Evolutionary conservation across 2,888 invertebrate species (phyloP).

Genomic region (Saturnia japonica): DNA sequence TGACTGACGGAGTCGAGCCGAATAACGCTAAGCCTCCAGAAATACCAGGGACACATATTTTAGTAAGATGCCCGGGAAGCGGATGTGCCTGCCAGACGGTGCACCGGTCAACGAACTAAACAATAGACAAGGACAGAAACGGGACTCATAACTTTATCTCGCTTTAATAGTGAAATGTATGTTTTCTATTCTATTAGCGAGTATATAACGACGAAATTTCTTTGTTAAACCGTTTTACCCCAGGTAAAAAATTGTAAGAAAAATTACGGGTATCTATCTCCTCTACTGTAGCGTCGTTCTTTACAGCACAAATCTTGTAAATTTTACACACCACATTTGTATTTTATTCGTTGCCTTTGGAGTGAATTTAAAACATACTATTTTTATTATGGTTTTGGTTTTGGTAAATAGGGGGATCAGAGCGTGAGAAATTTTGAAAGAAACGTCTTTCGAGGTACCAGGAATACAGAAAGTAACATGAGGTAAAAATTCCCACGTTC

Average conservation of each 20-base stretch:
- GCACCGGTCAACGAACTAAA: conserved; percentile 60
- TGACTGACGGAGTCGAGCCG: background rate
- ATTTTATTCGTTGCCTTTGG: conserved; percentile 20
- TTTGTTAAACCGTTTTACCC: conserved; percentile 35
- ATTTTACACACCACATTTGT: conserved; percentile 29
- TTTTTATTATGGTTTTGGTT: conserved; percentile 44
- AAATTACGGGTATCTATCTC: too few relatives aligned
- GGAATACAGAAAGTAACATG: conserved; percentile 54
- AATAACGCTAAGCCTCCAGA: conserved; percentile 57
- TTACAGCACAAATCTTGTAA: conserved; percentile 27
- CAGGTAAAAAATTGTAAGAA: conserved; percentile 53
- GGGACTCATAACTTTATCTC: conserved; percentile 58
- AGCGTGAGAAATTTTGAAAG: conserved; percentile 82
- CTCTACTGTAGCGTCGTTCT: conserved; percentile 47
- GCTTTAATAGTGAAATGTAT: conserved; percentile 26
- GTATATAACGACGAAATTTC: conserved; percentile 29
- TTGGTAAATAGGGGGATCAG: conserved; percentile 61
- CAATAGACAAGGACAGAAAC: conserved; percentile 61
- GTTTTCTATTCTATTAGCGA: conserved; percentile 27
- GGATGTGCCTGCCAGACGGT: conserved; percentile 50
- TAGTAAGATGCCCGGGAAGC: conserved; percentile 44
- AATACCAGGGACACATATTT: conserved; percentile 62
- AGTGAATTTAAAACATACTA: conserved; percentile 32
- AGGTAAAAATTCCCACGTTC: conserved; percentile 60
- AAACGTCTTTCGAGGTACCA: conserved; percentile 76